Conservation (phyloP, 2,113 vertebrate species). For the Scomber japonicus region DNA sequence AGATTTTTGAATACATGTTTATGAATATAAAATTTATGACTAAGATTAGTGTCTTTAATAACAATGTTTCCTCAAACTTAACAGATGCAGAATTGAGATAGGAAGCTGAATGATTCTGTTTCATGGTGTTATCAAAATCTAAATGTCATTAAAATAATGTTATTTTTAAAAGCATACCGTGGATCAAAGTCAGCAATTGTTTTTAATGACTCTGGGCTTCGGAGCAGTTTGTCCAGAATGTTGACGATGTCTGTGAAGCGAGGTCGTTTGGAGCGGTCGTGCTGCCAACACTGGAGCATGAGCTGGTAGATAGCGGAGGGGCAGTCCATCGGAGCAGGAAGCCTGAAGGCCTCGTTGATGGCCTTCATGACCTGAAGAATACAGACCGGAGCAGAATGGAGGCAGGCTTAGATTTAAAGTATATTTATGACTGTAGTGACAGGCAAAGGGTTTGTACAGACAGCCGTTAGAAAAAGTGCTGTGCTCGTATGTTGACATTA, state of each 20-base stretch:
- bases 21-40: too few relatives aligned
- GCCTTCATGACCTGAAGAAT: conserved; percentile 95
- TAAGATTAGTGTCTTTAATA: too few relatives aligned
- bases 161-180: conserved; percentile 79
- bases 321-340: conserved; percentile 95
- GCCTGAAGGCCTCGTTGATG: conserved; percentile 95
- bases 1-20: too few relatives aligned
- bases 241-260: conserved; percentile 93
- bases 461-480: conserved; percentile 20
- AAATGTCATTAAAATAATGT: not conserved
- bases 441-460: conserved; percentile 14
- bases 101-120: too few relatives aligned
- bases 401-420: conserved; percentile 17
- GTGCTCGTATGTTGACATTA: conserved; percentile 48
- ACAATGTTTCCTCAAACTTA: too few relatives aligned
- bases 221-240: conserved; percentile 95
- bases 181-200: conserved; percentile 94
- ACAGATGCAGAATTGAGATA: too few relatives aligned
- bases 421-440: conserved; percentile 12
- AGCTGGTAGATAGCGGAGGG: conserved; percentile 96
- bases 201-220: conserved; percentile 91
- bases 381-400: conserved; percentile 1
- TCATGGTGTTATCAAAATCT: not conserved
- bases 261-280: conserved; percentile 91
- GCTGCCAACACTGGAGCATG: conserved; percentile 97